Base-by-base conservation (phyloP, 2,113 vertebrate species). In the Speoplatyrhinus poulsoni region DNA sequence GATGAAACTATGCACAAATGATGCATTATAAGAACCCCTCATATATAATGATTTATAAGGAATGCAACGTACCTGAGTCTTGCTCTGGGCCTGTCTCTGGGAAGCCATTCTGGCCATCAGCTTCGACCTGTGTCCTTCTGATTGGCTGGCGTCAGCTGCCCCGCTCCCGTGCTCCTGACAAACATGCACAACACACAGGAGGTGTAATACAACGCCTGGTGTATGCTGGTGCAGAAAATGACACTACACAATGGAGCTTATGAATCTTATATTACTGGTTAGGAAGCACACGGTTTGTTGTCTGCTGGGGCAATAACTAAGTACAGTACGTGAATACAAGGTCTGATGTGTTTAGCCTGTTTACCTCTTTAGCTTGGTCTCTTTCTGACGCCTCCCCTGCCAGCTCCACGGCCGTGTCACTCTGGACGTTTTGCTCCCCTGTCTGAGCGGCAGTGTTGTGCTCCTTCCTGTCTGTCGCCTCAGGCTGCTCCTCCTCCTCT, bases 51-150 rank as follows among this genome's bases (percentile, higher is more conserved):
- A 26, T 26, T 26, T 26, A 26, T 26, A 26, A 26, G 26, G 26
- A 26, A 26, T 26, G 46, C 1, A 0, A 67, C 13, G 1, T 76
- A 98, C 97, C 95, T 99, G 94, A 0, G 97, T 98, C 47, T 92
- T 92, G 81, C 90, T 93, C 65, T 70, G 92, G 74, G 92, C 95
- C 75, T 94, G 93, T 53, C 85, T 94, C 77, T 93, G 92, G 56
- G 94, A 93, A 54, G 95, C 88, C 90, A 96, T 77, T 12, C 90
- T 92, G 4, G 97, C 95, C 49, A 94, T 92, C 60, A 90, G 85
- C 5, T 92, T 94, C 11, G 98, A 98, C 74, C 96, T 92, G 8
- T 98, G 98, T 1, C 98, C 98, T 83, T 98, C 96, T 46, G 94
- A 92, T 59, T 99, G 94, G 82, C 93, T 96, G 65, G 97, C 96